Evolutionary conservation across 2,797 vertebrate species (phyloP).

Genomic region (Schizopygopsis pylzovi): DNA sequence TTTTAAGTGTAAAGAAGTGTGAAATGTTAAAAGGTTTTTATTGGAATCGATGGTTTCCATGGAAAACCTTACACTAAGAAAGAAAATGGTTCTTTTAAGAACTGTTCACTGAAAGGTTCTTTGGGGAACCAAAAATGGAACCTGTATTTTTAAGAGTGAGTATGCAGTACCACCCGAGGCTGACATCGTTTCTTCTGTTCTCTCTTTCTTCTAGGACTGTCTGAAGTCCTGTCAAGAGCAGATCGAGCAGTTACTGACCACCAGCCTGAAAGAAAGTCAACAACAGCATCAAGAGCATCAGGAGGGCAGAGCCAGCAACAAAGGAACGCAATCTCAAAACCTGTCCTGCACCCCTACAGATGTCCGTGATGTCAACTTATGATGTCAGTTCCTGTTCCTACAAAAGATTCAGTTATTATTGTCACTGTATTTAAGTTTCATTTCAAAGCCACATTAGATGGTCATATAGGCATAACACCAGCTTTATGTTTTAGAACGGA

Average conservation of each 20-base stretch:
- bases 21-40: background rate
- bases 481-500: constrained; percentile 59
- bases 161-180: no score
- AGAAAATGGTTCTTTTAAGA: background rate
- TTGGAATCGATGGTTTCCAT: background rate
- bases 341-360: constrained; percentile 96
- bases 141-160: background rate
- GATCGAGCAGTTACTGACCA: constrained; percentile 90
- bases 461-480: constrained; percentile 7
- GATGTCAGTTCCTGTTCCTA: constrained; percentile 70
- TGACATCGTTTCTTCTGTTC: background rate
- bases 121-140: background rate
- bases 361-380: constrained; percentile 94
- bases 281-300: constrained; percentile 65
- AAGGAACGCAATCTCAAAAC: constrained; percentile 88
- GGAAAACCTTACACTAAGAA: background rate
- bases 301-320: constrained; percentile 73
- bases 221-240: constrained; percentile 97
- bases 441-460: constrained; percentile 14
- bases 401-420: constrained; percentile 18
- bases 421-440: constrained; percentile 36
- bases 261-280: constrained; percentile 80
- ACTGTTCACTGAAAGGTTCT: background rate
- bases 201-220: constrained; percentile 84
- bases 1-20: background rate